Evolutionary conservation across 2,113 vertebrate species (phyloP).

Genomic region (Stercorarius parasiticus): DNA sequence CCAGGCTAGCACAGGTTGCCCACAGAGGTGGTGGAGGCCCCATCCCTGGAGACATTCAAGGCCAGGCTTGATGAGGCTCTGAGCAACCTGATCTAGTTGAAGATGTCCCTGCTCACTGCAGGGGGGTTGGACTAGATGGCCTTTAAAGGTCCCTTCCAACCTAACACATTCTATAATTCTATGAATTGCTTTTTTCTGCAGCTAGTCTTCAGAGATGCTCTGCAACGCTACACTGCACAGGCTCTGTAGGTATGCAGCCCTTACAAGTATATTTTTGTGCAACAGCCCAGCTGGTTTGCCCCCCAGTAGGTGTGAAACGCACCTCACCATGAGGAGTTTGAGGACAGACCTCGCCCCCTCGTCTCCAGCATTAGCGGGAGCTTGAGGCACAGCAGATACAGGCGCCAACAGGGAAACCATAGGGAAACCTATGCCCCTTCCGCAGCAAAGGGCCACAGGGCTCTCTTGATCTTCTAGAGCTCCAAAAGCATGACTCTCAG

Average conservation of each 20-base stretch:
- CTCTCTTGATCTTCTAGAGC: neutral
- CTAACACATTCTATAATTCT: too few relatives aligned
- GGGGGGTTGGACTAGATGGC: too few relatives aligned
- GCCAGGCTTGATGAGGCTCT: too few relatives aligned
- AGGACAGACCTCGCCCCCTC: neutral
- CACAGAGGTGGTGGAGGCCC: too few relatives aligned
- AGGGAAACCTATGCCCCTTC: neutral
- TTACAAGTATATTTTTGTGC: neutral
- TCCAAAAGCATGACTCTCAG: neutral
- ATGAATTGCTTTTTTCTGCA: neutral
- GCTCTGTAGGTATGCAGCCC: neutral
- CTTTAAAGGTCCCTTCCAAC: too few relatives aligned
- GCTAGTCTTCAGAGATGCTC: neutral
- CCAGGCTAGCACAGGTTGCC: neutral
- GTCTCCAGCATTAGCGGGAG: neutral
- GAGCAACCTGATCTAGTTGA: too few relatives aligned
- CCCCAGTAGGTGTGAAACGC: neutral
- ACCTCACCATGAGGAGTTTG: neutral
- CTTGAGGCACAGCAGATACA: neutral
- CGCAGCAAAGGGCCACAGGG: neutral
- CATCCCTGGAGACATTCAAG: too few relatives aligned
- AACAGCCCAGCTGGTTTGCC: neutral
- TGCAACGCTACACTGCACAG: rapidly evolving
- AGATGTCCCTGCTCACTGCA: too few relatives aligned
- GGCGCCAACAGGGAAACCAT: neutral